These are phyloP conservation scores for Chromis chromis DNA, from an alignment of 2,797 vertebrate species.

Conservation along the genomic window DNA sequence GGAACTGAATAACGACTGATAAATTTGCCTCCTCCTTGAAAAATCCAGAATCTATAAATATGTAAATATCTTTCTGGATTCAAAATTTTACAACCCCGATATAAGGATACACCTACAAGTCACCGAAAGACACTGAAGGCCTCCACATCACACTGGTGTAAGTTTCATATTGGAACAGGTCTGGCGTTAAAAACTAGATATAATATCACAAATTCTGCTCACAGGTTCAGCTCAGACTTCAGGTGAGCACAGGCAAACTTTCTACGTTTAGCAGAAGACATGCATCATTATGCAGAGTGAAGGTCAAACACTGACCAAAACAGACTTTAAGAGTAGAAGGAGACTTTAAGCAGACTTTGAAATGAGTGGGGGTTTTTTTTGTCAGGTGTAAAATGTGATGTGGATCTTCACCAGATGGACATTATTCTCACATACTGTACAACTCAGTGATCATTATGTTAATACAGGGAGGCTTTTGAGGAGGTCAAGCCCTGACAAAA, in stretches of 20 bases:
- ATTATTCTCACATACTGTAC: constrained; percentile 30
- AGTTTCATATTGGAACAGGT: too few relatives aligned
- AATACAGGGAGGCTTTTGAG: constrained; percentile 31
- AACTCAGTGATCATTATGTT: constrained; percentile 47
- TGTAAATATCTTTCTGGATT: too few relatives aligned
- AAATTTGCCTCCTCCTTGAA: too few relatives aligned
- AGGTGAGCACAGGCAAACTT: background rate
- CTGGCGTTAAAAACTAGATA: too few relatives aligned
- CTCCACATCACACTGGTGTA: too few relatives aligned
- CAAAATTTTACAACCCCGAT: too few relatives aligned
- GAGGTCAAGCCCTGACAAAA: constrained; percentile 21
- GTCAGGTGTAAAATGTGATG: constrained; percentile 8
- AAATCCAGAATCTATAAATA: too few relatives aligned
- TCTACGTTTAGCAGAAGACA: background rate
- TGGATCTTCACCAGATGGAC: constrained; percentile 17
- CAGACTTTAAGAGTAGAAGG: background rate
- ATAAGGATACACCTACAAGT: too few relatives aligned
- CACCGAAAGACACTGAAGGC: too few relatives aligned
- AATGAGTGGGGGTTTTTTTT: constrained; percentile 14
- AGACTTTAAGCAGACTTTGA: constrained; percentile 19
- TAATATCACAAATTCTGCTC: too few relatives aligned
- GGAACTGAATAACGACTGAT: too few relatives aligned
- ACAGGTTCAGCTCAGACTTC: background rate
- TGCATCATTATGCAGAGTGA: background rate
- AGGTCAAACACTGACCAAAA: background rate